These are phyloP conservation scores for Poecile montanus DNA, from an alignment of 2,797 vertebrate species.

Conservation along the genomic window DNA sequence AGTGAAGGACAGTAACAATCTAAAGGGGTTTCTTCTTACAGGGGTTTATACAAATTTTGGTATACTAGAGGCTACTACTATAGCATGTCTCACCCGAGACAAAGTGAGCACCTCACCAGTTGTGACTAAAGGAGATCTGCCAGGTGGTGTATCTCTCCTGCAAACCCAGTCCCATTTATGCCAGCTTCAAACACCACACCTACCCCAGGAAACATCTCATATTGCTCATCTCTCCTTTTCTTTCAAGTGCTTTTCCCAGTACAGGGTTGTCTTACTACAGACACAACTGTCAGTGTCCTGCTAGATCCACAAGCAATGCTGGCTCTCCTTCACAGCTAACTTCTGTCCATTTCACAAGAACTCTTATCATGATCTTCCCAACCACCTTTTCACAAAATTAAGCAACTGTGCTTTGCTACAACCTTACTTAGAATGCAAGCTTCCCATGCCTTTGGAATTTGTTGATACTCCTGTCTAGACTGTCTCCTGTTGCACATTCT, in stretches of 20 bases:
- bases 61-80: not conserved
- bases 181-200: not conserved
- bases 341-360: not conserved
- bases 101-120: not conserved
- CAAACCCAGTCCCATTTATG: not conserved
- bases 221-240: not conserved
- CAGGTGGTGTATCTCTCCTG: not conserved
- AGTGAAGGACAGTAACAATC: not conserved
- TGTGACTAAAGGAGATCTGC: not conserved
- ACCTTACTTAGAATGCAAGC: not conserved
- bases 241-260: not conserved
- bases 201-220: not conserved
- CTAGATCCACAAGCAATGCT: not conserved
- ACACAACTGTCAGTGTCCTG: not conserved
- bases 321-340: not conserved
- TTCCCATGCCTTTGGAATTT: not conserved
- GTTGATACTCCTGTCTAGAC: not conserved
- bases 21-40: not conserved
- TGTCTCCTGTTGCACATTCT: not conserved
- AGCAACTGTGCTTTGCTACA: not conserved
- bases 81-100: not conserved
- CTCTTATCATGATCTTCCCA: not conserved
- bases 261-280: not conserved
- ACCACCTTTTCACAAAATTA: not conserved
- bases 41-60: not conserved